Percentiles rank a stretch among this genome's conserved stretches.
These are phyloP conservation scores for Pipistrellus nathusii DNA, from an alignment of 2,797 vertebrate genomes.

Conservation along the genomic window DNA sequence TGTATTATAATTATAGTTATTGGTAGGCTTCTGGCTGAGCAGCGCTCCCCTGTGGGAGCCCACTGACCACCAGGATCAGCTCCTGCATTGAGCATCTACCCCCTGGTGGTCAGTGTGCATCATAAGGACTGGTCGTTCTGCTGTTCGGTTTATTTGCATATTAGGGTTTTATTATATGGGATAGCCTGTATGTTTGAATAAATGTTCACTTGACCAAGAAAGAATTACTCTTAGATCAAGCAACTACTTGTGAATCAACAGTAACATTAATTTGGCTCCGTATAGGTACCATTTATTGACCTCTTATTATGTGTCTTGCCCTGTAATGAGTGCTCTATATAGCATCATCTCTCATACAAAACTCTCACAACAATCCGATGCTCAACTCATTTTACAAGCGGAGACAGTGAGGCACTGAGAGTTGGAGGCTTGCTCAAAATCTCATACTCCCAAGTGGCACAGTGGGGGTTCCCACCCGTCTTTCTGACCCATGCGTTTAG, in stretches of 20 bases:
- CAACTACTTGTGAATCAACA: not conserved
- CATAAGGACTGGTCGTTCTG: no score
- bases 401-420: not conserved
- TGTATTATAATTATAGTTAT: not conserved
- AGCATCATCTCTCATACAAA: not conserved
- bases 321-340: not conserved
- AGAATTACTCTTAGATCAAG: not conserved
- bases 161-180: no score
- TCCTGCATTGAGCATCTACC: no score
- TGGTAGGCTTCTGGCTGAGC: no score
- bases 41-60: no score
- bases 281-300: not conserved
- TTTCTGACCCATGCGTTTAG: not conserved
- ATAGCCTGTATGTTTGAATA: not conserved
- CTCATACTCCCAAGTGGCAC: not conserved
- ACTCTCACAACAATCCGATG: not conserved
- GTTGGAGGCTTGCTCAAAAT: not conserved
- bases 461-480: not conserved
- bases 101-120: no score
- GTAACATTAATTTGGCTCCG: not conserved
- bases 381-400: not conserved
- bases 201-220: not conserved
- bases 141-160: no score
- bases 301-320: not conserved
- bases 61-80: no score